Evolutionary conservation across 2,888 invertebrate species (phyloP), one percentile per base, ranked within the genome.

Genomic region (Diarsia dahlii): DNA sequence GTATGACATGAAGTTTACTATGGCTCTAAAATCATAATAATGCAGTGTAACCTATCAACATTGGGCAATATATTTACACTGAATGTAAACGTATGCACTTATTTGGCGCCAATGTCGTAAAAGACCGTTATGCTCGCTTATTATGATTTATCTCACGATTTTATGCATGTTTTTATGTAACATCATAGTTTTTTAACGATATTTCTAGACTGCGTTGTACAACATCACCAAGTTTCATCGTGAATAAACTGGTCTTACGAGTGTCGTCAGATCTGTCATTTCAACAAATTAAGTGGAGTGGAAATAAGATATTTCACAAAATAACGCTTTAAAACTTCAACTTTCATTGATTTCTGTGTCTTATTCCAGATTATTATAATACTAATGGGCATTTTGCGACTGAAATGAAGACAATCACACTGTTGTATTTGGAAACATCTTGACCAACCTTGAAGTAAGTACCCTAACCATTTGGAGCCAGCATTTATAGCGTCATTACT

Each of bases 391-490:
- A 81, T 80, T 81, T 87, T 88, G 87, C 91, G 91, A 90, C 88
- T 95, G 95, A 94, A 93, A 96, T 96, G 96, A 95, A 90, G 95
- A 92, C 92, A 91, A 90, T 90, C 89, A 89, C 90, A 90, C 89
- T 91, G 90, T 91, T 94, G 86, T 91, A 93, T 92, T 92, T 94
- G 91, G 93, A 93, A 95, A 94, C 93, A 95, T 95, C 96, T 95
- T 96, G 95, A 96, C 96, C 95, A 95, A 95, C 95, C 95, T 95
- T 95, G 95, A 95, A 96, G 96, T 96, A 89, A 95, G 96, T 95
- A 94, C 87, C 85, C 77, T 81, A 88, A 87, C 85, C 87, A 89
- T 87, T 86, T 88, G 81, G 80, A 85, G 20, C 81, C 76, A 78
- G 77, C 84, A 82, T 67, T 67, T 87, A 86, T 62, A 89, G 88